These are phyloP conservation scores for Mus minutoides DNA, from an alignment of 2,797 vertebrate genomes.

Conservation along the genomic window DNA sequence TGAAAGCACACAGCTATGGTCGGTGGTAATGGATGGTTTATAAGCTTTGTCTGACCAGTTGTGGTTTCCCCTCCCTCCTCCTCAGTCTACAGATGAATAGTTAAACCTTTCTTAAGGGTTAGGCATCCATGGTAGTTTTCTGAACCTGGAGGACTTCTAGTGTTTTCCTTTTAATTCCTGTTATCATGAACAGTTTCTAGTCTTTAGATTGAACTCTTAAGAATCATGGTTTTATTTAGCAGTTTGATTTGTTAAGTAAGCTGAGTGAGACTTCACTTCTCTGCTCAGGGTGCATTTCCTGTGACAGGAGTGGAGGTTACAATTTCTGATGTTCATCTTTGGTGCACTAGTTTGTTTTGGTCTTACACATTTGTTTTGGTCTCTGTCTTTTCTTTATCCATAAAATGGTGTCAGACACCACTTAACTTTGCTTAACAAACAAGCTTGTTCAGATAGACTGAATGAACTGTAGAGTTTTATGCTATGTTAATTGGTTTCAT, in stretches of 20 bases:
- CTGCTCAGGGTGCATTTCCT: neutral
- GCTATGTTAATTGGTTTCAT: neutral
- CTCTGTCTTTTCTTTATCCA: neutral
- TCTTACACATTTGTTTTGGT: neutral
- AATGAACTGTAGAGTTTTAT: neutral
- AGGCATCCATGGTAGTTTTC: neutral
- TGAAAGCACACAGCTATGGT: neutral
- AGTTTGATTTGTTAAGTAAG: neutral
- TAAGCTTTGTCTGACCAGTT: neutral
- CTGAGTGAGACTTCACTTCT: neutral
- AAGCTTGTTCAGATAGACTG: neutral
- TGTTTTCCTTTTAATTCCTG: constrained; percentile 35
- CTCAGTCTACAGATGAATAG: neutral
- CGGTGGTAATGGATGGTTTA: neutral
- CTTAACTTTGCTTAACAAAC: neutral
- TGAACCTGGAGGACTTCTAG: constrained; percentile 20
- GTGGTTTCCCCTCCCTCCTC: neutral
- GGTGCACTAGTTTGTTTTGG: neutral
- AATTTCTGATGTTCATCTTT: constrained; percentile 28
- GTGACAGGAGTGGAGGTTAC: neutral
- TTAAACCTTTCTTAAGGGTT: constrained; percentile 27
- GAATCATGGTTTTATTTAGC: neutral
- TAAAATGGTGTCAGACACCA: neutral
- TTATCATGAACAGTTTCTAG: constrained; percentile 30
- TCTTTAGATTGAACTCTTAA: constrained; percentile 7